A percentile compares a stretch with the other conserved stretches of the same genome.
Evolutionary conservation across 2,113 vertebrate genomes (phyloP).

Genomic region (Hirundichthys speculiger): DNA sequence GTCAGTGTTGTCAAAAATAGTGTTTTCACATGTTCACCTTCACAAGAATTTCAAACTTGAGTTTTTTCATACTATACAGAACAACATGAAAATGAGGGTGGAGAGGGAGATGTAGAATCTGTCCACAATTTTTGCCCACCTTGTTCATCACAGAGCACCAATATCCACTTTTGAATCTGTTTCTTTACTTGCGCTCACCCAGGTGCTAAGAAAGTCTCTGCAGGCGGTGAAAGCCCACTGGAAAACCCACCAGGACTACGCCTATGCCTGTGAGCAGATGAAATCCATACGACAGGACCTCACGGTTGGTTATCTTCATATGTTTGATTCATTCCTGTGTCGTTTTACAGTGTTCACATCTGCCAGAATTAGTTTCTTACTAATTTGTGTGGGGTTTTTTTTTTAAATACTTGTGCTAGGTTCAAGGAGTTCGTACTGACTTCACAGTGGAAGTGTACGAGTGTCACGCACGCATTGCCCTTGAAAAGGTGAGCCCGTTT

Average conservation of each 20-base stretch:
- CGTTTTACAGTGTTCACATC: background rate
- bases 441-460: slow-evolving; percentile 95
- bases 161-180: background rate
- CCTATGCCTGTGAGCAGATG: slow-evolving; percentile 93
- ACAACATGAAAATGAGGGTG: too few relatives aligned
- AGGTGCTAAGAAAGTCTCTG: slow-evolving; percentile 89
- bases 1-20: too few relatives aligned
- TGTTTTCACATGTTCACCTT: too few relatives aligned
- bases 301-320: slow-evolving; percentile 77
- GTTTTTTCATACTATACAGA: too few relatives aligned
- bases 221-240: slow-evolving; percentile 88
- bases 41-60: too few relatives aligned
- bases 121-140: background rate
- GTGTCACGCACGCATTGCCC: slow-evolving; percentile 91
- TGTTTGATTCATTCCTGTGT: background rate
- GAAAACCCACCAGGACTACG: slow-evolving; percentile 89
- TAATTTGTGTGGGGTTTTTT: background rate
- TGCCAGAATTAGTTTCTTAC: too few relatives aligned
- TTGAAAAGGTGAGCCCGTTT: slow-evolving; percentile 86
- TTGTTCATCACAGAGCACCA: background rate
- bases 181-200: background rate
- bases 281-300: slow-evolving; percentile 94
- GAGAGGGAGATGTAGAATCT: too few relatives aligned
- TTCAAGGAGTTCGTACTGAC: slow-evolving; percentile 91
- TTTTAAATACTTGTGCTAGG: slow-evolving; percentile 24